Conservation (phyloP, 2,797 vertebrate species). For the Menidia menidia region DNA sequence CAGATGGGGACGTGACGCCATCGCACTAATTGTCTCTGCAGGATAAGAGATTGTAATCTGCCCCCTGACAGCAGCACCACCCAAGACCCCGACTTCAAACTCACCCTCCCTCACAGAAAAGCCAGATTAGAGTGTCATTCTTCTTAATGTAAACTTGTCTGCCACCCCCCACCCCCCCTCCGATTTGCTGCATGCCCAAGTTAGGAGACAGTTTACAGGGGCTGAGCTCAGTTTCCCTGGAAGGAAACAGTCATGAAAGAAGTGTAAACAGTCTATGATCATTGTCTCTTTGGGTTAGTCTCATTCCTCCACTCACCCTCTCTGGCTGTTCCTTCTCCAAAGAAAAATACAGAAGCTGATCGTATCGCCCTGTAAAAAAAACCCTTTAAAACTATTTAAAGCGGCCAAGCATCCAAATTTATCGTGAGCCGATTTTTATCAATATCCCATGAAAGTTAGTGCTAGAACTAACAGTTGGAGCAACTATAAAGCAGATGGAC, state of each 20-base stretch:
- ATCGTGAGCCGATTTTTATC: constrained; percentile 4
- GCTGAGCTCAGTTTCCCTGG: constrained; percentile 67
- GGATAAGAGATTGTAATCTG: constrained; percentile 53
- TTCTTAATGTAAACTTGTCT: constrained; percentile 74
- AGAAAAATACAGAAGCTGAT: constrained; percentile 1
- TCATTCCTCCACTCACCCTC: constrained; percentile 13
- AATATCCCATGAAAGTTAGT: not conserved
- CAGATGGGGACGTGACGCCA: constrained; percentile 16
- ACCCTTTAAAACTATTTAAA: not conserved
- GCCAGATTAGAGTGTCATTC: constrained; percentile 74
- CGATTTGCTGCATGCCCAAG: constrained; percentile 83
- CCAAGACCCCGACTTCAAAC: constrained; percentile 45
- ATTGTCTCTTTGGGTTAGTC: constrained; percentile 29
- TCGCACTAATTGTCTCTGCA: constrained; percentile 27
- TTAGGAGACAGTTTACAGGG: constrained; percentile 86
- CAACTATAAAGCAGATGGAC: not conserved
- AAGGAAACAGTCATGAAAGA: constrained; percentile 55
- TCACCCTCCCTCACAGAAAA: constrained; percentile 30
- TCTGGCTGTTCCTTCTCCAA: constrained; percentile 1
- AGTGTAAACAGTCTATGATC: constrained; percentile 52
- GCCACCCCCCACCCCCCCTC: constrained; percentile 56
- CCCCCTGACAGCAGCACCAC: constrained; percentile 41
- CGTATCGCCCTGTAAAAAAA: not conserved
- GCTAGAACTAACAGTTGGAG: not conserved
- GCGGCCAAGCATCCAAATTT: not conserved